Conservation (phyloP, 2,113 vertebrate species). For the Paracanthobrama guichenoti region DNA sequence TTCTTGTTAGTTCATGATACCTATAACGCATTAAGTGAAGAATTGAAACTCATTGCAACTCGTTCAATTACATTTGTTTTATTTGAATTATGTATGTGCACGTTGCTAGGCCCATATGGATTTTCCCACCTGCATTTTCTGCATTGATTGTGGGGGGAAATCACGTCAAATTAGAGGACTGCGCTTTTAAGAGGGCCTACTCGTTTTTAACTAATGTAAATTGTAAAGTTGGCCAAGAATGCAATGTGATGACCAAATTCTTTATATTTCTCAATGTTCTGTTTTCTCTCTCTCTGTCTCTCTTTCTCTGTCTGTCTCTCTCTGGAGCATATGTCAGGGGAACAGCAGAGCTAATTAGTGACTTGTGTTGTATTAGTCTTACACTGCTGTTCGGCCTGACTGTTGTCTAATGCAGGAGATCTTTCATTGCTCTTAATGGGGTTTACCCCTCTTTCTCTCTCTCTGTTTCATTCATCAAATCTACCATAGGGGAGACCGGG, state of each 20-base stretch:
- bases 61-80: not conserved
- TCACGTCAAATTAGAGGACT: not conserved
- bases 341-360: constrained; percentile 69
- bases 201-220: not conserved
- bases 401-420: constrained; percentile 66
- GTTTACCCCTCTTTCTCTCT: constrained; percentile 56
- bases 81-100: too few relatives aligned
- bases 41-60: not conserved
- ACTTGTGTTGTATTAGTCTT: constrained; percentile 70
- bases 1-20: not conserved
- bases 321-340: constrained; percentile 59
- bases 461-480: constrained; percentile 43
- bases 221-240: not conserved
- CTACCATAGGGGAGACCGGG: not conserved
- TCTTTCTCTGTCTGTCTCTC: not conserved
- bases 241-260: not conserved
- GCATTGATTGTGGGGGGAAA: not conserved
- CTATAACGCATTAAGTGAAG: not conserved
- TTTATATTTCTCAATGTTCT: not conserved
- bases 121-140: not conserved
- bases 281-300: not conserved
- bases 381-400: constrained; percentile 57
- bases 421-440: constrained; percentile 67
- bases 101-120: too few relatives aligned
- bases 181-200: not conserved